Base-by-base conservation (phyloP, 2,113 vertebrate genomes). In the Plectropomus leopardus region DNA sequence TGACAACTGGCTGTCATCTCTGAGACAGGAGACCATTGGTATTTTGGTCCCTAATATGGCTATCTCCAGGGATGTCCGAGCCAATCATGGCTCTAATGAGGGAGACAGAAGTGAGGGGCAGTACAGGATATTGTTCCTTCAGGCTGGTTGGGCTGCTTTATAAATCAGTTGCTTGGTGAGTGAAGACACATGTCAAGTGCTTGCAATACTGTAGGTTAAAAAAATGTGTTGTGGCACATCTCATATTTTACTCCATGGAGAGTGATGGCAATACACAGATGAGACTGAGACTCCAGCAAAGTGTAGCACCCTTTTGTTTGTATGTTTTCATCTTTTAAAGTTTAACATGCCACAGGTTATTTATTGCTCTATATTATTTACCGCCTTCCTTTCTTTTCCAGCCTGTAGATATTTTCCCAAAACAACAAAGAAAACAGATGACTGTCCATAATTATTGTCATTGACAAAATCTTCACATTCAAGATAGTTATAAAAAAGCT, bases 51-150 rank as follows among this genome's bases (percentile, higher is more conserved):
- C 58, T 92, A 87, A 90, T 84, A 69, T 16, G 70, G 48, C 67
- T 85, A 59, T 92, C 90, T 89, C 88, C 75, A 45, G 83, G 76
- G 89, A 91, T 87, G 90, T 93, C 91, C 82, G 17, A 88, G 90
- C 76, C 86, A 89, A 90, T 92, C 85, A 83, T 74, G 77, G 72
- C 71, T 78, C 65, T 92, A 92, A 92, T 88, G 88, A 94, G 84
- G 74, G 65, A 87, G 72, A 76, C 67, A 84, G 78, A 84, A 82
- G 84, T 85, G 86, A 84, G 64, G 82, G 76, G 80, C 76, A 81
- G 82, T 34, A 53, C 69, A 80, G 78, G 80, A 92, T 88, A 90
- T 86, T 87, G 85, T 86, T 91, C 85, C 87, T 82, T 84, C 80
- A 93, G 86, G 87, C 80, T 82, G 80, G 51, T 86, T 82, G 79